These are phyloP conservation scores for Gymnothorax javanicus DNA, from an alignment of 2,797 vertebrate genomes.

Conservation along the genomic window DNA sequence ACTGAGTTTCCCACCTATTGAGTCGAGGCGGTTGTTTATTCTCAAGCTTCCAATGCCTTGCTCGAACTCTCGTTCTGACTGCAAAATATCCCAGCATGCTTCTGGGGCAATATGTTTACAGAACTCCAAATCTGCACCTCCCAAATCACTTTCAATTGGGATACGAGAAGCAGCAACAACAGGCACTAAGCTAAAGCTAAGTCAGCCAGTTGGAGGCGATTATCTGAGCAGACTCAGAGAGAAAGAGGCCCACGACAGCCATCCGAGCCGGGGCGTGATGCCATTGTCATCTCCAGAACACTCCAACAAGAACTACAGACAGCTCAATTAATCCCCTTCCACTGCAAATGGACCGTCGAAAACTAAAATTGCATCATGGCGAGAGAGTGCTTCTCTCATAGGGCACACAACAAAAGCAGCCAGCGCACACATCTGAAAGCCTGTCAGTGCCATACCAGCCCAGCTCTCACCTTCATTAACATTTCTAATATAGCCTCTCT, in stretches of 20 bases:
- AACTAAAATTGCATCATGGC: background rate
- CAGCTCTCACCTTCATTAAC: conserved; percentile 4
- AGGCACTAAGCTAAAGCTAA: background rate
- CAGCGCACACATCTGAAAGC: background rate
- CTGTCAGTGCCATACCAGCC: background rate
- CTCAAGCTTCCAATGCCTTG: background rate
- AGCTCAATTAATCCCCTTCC: conserved; percentile 7
- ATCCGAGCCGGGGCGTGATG: background rate
- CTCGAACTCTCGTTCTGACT: background rate
- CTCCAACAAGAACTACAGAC: background rate
- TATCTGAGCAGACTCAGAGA: background rate
- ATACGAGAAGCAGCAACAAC: background rate
- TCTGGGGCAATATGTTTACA: background rate
- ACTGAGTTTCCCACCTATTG: background rate
- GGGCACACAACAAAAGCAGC: background rate
- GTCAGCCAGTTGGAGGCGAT: conserved; percentile 1
- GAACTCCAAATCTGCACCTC: background rate
- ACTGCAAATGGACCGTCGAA: background rate
- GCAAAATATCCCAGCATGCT: background rate
- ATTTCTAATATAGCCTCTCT: background rate
- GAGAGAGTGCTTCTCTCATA: background rate
- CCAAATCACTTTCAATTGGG: background rate
- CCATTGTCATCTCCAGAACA: background rate
- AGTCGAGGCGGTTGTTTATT: background rate
- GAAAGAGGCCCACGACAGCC: background rate